Evolutionary conservation across 2,797 vertebrate species (phyloP).

Genomic region (Pangasius sanitwongsei): DNA sequence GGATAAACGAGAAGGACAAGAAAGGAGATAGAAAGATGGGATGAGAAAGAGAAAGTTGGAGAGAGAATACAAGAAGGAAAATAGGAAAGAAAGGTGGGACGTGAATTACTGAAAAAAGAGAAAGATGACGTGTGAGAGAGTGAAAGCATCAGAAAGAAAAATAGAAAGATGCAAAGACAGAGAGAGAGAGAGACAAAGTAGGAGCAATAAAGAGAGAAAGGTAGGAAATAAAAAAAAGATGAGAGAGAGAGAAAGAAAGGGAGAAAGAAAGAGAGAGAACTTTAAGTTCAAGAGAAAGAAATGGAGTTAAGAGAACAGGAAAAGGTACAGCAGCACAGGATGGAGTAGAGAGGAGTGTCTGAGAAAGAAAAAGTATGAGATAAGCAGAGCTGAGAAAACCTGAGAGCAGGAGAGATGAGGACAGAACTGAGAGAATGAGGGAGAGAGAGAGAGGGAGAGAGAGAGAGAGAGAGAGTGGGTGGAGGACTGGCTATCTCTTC

Average conservation of each 20-base stretch:
- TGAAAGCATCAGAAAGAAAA: not conserved
- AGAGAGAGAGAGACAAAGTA: not conserved
- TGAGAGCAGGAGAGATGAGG: not conserved
- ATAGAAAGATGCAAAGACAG: not conserved
- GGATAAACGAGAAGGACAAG: not conserved
- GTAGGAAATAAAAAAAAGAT: slow-evolving; percentile 2
- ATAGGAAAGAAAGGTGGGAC: not conserved
- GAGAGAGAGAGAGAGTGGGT: slow-evolving; percentile 18
- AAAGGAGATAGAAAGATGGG: not conserved
- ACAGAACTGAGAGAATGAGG: slow-evolving; percentile 12
- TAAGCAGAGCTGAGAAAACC: slow-evolving; percentile 31
- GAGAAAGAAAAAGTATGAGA: slow-evolving; percentile 33
- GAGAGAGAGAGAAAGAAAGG: not conserved
- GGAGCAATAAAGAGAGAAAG: not conserved
- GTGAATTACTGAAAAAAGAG: not conserved
- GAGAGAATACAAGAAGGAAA: not conserved
- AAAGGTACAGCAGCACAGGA: slow-evolving; percentile 20
- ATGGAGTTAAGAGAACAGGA: not conserved
- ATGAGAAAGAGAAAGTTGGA: not conserved
- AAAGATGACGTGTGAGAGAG: not conserved
- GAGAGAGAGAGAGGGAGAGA: slow-evolving; percentile 26
- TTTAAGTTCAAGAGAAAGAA: not conserved
- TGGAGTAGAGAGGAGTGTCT: slow-evolving; percentile 38
- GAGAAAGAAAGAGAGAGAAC: not conserved
- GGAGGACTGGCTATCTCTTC: slow-evolving; percentile 24